Base-by-base conservation (phyloP, 2,888 invertebrate species). In the Oligia strigilis region DNA sequence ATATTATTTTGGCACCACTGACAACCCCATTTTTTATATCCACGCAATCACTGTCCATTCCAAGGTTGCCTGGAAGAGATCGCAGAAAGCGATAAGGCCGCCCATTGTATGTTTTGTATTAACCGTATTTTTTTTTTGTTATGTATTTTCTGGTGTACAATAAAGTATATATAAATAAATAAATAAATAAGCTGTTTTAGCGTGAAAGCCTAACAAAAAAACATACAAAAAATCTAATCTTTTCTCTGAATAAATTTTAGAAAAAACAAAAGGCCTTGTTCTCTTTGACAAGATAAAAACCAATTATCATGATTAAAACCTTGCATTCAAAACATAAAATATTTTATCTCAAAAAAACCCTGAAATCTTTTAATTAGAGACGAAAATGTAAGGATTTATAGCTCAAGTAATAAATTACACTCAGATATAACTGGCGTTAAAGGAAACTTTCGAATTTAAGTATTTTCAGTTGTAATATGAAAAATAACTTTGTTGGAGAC, bases 361-460 rank as follows among this genome's bases (percentile, higher is more conserved):
- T 36, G 55, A 81, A 81, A 84, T 79, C 78, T 82, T 86, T 84
- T 86, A 87, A 87, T 84, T 86, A 89, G 74, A 36, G 72, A 66
- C 69, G 64, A 67, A 73, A 74, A 81, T 77, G 84, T 78, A 71
- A 76, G 23, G 79, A 88, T 88, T 87, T 89, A 89, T 88, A 58
- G 36, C 77, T 71, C 49, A 2, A 62, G 84, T n/a, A 55, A 81
- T 89, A 86, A 87, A 88, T 88, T 85, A 75, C 66, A 55, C 80
- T 80, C 75, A 65, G 78, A 79, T 77, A 62, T 77, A 79, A 75
- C 75, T 49, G 36, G 77, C 58, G 85, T 72, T 81, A 81, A 77
- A 62, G 72, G 29, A 73, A 81, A 80, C 79, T 86, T 81, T 66
- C 4, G n/a, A 72, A 72, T 88, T 72, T 70, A 55, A 67, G 23